Conservation (phyloP, 2,113 vertebrate genomes). For the Coptodon rendalli region DNA sequence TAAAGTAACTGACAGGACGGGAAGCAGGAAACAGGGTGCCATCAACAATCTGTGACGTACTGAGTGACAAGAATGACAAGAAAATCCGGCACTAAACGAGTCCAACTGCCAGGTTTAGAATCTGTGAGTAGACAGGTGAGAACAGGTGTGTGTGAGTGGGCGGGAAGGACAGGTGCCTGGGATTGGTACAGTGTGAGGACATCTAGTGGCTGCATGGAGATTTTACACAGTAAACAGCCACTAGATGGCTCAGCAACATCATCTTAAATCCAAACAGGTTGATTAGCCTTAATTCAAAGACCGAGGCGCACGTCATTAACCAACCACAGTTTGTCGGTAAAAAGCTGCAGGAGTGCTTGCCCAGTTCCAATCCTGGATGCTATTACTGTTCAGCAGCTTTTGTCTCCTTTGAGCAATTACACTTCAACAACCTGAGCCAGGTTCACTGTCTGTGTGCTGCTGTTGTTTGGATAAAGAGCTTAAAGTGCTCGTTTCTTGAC, state of each 20-base stretch:
- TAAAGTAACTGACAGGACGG: accelerated
- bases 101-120: not conserved
- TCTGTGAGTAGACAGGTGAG: not conserved
- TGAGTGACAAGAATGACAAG: not conserved
- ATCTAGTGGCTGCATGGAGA: not conserved
- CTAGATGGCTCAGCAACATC: not conserved
- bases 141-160: not conserved
- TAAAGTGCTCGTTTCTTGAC: not conserved
- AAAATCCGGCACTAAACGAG: not conserved
- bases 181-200: not conserved
- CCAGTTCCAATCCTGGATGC: not conserved
- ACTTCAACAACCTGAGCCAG: not conserved
- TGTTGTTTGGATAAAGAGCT: not conserved
- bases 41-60: not conserved
- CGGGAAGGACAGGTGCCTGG: not conserved
- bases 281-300: not conserved
- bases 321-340: not conserved
- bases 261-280: not conserved
- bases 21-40: not conserved
- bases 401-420: accelerated
- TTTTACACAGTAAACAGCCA: not conserved
- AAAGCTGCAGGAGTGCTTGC: not conserved
- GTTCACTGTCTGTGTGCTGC: not conserved
- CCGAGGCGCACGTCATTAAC: not conserved
- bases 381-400: not conserved